Evolutionary conservation across 2,113 vertebrate genomes (phyloP).

Genomic region (Sakesphorus luctuosus): DNA sequence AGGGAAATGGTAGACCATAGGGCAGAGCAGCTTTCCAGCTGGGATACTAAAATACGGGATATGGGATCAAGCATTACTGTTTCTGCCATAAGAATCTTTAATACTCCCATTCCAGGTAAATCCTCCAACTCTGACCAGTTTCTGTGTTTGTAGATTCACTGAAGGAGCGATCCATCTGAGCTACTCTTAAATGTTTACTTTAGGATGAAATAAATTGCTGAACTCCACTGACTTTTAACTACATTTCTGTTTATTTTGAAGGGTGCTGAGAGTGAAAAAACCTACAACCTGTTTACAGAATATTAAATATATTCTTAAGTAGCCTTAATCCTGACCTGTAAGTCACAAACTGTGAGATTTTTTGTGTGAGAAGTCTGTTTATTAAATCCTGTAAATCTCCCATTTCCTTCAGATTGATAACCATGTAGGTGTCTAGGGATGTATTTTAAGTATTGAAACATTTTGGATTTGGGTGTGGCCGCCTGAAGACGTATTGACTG

Average conservation of each 20-base stretch:
- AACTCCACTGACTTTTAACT: neutral
- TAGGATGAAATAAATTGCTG: neutral
- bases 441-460: neutral
- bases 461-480: neutral
- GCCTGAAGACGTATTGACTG: neutral
- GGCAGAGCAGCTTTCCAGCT: neutral
- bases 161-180: neutral
- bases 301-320: neutral
- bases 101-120: neutral
- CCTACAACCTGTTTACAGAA: neutral
- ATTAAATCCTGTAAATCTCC: neutral
- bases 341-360: neutral
- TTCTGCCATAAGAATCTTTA: neutral
- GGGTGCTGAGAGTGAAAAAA: neutral
- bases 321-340: neutral
- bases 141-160: neutral
- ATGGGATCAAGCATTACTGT: neutral
- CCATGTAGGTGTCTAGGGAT: neutral
- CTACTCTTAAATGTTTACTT: neutral
- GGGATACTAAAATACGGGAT: neutral
- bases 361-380: neutral
- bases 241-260: constrained; percentile 1
- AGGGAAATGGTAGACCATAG: neutral
- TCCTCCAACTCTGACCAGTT: neutral
- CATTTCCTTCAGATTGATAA: neutral